Evolutionary conservation across 1,140 invertebrate species (phyloP), one percentile per base, ranked within the genome.

Genomic region (Arctopsyche grandis): DNA sequence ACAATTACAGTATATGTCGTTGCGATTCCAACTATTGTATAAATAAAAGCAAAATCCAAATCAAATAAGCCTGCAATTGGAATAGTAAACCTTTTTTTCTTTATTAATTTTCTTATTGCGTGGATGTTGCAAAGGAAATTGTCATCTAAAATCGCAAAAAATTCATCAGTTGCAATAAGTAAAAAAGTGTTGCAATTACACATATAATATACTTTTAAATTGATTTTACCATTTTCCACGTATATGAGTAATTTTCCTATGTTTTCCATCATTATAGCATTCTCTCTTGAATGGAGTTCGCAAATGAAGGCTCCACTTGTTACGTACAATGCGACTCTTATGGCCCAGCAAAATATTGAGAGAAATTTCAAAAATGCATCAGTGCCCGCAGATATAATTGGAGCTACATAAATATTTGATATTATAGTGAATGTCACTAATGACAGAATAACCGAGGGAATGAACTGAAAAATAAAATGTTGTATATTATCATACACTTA

Each of bases 381-480:
- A 66, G 26, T 12, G 26, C 14, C 69, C 38, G 24, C 5, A 70
- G 1, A 70, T 21, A 1, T 14, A 29, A 12, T 70, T 38, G 24
- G 5, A 5, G 1, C 0, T 70, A 70, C 22, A 24, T 9, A 26
- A 0, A 74, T 14, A 26, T 26, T 74, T 52, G 71, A n/a, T 56
- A 74, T 58, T 74, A 58, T 26, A 1, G 29, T 29, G 12, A 74
- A 74, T 74, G 71, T 74, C 24, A 74, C 26, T 26, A 74, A 56
- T 0, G 71, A 38, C 14, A 58, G 9, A 26, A 74, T n/a, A 26
- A 22, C 24, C 0, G 22, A 0, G 10, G 29, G 24, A n/a, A 74
- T 74, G 0, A 74, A 16, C 71, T 74, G 24, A 74, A 74, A 74
- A 43, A 56, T 74, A 56, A 14, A 56, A n/a, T n/a, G n/a, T n/a